These are phyloP conservation scores for Pygmarrhopalites habei DNA, from an alignment of 1,140 invertebrate genomes.

Conservation along the genomic window DNA sequence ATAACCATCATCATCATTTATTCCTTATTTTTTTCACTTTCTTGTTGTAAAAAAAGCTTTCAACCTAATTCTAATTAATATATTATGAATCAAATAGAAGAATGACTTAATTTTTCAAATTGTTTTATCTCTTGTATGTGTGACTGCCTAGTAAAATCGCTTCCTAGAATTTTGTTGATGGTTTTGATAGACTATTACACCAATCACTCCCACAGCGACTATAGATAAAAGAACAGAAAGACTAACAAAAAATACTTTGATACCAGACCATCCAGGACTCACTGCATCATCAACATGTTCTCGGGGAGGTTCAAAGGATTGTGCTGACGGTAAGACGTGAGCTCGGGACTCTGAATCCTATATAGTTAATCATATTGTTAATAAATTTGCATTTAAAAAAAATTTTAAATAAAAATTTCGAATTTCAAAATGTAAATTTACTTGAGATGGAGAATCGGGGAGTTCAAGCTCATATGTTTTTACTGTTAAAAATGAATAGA, in stretches of 20 bases:
- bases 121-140: too few relatives aligned
- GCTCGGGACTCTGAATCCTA: conserved; percentile 24
- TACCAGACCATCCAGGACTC: conserved; percentile 66
- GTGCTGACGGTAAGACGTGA: conserved; percentile 62
- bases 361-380: too few relatives aligned
- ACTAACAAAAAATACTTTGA: conserved; percentile 82
- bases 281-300: conserved; percentile 84
- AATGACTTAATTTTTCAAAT: too few relatives aligned
- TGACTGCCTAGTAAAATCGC: conserved; percentile 78
- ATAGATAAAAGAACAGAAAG: conserved; percentile 67
- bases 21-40: too few relatives aligned
- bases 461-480: conserved; percentile 80
- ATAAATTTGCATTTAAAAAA: too few relatives aligned
- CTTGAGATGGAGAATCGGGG: neutral
- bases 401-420: neutral
- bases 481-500: too few relatives aligned
- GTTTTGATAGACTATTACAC: conserved; percentile 85
- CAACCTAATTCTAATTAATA: too few relatives aligned
- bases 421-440: too few relatives aligned
- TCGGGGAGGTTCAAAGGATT: conserved; percentile 71
- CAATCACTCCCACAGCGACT: conserved; percentile 71
- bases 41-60: too few relatives aligned
- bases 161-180: conserved; percentile 81
- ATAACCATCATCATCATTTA: too few relatives aligned
- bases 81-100: too few relatives aligned